Base-by-base conservation (phyloP, 2,888 invertebrate genomes). In the Ochropleura plecta region DNA sequence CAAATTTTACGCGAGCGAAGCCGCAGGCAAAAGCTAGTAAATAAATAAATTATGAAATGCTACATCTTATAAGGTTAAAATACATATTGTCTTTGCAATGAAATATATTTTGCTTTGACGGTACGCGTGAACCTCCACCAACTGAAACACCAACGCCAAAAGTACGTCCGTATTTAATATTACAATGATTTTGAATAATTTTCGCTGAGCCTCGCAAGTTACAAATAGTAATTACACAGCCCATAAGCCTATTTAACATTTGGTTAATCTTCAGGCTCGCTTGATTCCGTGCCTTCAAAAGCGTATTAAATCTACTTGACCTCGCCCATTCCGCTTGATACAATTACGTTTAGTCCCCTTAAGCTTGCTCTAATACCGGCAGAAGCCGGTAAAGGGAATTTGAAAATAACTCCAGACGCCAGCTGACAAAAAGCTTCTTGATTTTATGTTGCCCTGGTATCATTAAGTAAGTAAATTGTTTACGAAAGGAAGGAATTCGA, bases 281-380 rank as follows among this genome's bases (percentile, higher is more conserved):
- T 74, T 70, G 48, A 51, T 67, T 72, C 59, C 30, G 49, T 75
- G 66, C 73, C 75, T 72, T 73, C 67, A 73, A 78, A 73, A 79
- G 70, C 79, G 73, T 79, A 76, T 79, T 84, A 85, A 78, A 86
- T 84, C 78, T 78, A 79, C 70, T 82, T 81, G 82, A 86, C 82
- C 82, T 73, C 78, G 63, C 55, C 70, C 73, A 84, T 79, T 74
- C 71, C 64, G 46, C 74, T 79, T 82, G 78, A 85, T 85, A 85
- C 80, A 82, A 85, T 85, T 86, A 82, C 82, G 82, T 84, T 86
- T 70, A 83, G 67, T 84, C 84, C 84, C 82, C 80, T 84, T 86
- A 84, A 82, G 84, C 84, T 78, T 67, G 74, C 68, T 78, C 66
- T 79, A 84, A 84, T 82, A 64, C 77, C 59, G 20, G 42, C 72